Base-by-base conservation (phyloP, 2,113 vertebrate species). In the Planiliza haematocheilus region DNA sequence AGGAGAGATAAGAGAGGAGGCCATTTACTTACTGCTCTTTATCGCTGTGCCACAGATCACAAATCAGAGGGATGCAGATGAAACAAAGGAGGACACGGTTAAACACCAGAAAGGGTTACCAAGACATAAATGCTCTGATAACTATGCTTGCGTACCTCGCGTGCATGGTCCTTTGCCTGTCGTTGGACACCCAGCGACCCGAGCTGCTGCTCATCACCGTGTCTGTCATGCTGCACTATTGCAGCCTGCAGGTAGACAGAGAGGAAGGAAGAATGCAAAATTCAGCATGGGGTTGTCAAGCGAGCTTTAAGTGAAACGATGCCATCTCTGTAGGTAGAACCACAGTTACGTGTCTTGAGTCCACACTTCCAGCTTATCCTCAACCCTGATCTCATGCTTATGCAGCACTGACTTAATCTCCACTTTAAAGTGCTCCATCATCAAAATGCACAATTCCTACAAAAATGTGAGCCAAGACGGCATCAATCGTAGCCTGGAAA, bases 1-100 rank as follows among this genome's bases (percentile, higher is more conserved):
- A 42, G 24, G 24, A 30, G 53, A 79, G 46, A 74, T 55, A 17
- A 53, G 34, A 16, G 39, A 56, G 7, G 53, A 67, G 65, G 50
- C 37, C 62, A 56, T 87, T 70, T 94, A 97, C 96, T 97, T 89
- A 98, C 97, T 95, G 95, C 75, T 97, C 96, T 89, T 97, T 96
- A 82, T 96, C 96, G 11, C 97, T 96, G 93, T 76, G 82, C 93
- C 89, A 87, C 66, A 82, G 63, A 76, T 74, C 41, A 59, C 36
- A 61, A 24, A 45, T 52, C 60, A 69, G 65, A 57, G 37, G 58
- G 68, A 69, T 37, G 77, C 41, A 61, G 70, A 38, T 42, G 58
- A 82, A 72, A 73, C 14, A 78, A 52, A 82, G 18, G 51, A 86
- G 53, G 68, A 77, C 7, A 83, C 38, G 78, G 18, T 72, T 80